Percentiles rank a stretch among this genome's conserved stretches.
Conservation (phyloP, 2,113 vertebrate genomes). For the Psilopsiagon aymara region DNA sequence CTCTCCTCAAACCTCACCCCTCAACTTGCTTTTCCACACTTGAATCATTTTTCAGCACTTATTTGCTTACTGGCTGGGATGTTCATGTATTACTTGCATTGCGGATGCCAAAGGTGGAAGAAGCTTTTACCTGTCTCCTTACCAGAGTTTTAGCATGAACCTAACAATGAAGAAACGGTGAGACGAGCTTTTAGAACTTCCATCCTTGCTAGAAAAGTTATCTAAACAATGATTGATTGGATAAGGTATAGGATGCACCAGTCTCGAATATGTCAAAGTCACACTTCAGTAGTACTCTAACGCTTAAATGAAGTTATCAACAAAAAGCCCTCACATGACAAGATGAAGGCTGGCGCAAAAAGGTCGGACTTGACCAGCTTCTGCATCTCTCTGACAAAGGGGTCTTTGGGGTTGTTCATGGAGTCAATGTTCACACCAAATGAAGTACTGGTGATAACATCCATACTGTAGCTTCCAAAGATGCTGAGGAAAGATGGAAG, state of each 20-base stretch:
- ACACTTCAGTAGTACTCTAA: background rate
- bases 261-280: background rate
- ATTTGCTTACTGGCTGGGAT: background rate
- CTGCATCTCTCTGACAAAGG: constrained; percentile 81
- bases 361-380: constrained; percentile 76
- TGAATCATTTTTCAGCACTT: background rate
- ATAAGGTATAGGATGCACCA: background rate
- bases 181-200: background rate
- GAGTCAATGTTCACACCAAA: constrained; percentile 88
- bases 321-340: constrained; percentile 54
- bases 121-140: background rate
- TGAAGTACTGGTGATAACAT: constrained; percentile 82
- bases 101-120: background rate
- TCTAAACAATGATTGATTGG: background rate
- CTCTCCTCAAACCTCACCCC: background rate
- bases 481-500: constrained; percentile 68
- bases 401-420: constrained; percentile 84
- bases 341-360: constrained; percentile 61
- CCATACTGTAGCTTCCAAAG: constrained; percentile 88
- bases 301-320: background rate
- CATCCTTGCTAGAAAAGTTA: background rate
- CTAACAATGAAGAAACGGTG: background rate
- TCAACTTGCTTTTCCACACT: background rate
- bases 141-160: background rate
- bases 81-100: background rate